Evolutionary conservation across 2,888 invertebrate genomes (phyloP), one percentile per base, ranked within the genome.

Genomic region (Spilarctia lutea): DNA sequence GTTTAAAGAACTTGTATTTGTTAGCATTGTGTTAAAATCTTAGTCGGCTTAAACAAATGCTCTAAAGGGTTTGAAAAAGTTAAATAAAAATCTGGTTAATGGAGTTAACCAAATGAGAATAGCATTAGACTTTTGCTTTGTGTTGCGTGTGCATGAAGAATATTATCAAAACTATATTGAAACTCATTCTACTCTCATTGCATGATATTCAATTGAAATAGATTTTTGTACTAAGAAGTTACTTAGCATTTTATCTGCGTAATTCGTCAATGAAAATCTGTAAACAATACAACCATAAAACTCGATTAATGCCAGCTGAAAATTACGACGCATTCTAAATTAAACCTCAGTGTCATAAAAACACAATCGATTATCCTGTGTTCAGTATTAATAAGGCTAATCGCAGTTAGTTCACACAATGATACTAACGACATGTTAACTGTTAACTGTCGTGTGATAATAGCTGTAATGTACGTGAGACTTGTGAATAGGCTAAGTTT

Each of bases 341-440:
- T 69, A 33, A 68, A 52, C 68, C 33, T n/a, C 48, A 52, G 35
- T 24, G 6, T 20, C 24, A 68, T 35, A 52, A n/a, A 56, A 69
- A 52, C 52, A 68, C 10, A 56, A 24, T 69, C 8, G 52, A 52
- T 35, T 56, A 35, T 27, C n/a, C 13, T 60, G 27, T 3, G 60
- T 27, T 16, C 8, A 35, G 24, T 35, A 56, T 10, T 33, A 68
- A 65, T 73, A 72, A 78, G 68, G 35, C 52, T 71, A 76, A 18
- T 68, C 39, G 56, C 52, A 70, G 71, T 71, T 71, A 81, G 81
- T 83, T 86, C 81, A 78, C 79, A 80, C 75, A 70, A 42, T 73
- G 73, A 76, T 66, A 45, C 39, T 42, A 42, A 70, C 60, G 60
- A 70, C 60, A 42, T n/a, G 60, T 27, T 70, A 30, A 42, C 71